A percentile compares a stretch with the other conserved stretches of the same genome.
phyloP scores from a whole-genome alignment of 2,888 invertebrate genomes.

The Acanthosepion esculentum region DNA sequence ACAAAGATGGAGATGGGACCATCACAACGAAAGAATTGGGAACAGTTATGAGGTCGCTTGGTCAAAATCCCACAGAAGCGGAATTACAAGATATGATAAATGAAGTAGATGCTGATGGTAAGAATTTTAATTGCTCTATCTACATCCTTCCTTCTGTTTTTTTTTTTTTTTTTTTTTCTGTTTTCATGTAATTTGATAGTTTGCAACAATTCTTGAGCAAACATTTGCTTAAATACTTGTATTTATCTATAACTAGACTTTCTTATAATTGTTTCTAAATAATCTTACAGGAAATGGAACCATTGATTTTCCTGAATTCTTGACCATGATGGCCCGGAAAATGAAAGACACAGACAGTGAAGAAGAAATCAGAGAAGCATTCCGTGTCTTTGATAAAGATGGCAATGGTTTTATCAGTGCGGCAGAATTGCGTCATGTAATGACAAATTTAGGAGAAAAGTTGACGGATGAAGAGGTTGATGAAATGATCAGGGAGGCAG shows the following conservation, averaged over 20 bases:
- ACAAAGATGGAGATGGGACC: constrained; percentile 99
- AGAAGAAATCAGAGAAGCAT: constrained; percentile 97
- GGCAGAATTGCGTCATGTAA: constrained; percentile 98
- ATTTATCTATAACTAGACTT: too few species aligned
- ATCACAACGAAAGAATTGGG: constrained; percentile 99
- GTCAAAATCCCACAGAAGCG: constrained; percentile 99
- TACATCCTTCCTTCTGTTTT: background rate
- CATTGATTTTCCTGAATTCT: constrained; percentile 99
- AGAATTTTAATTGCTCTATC: background rate
- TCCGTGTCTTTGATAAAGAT: constrained; percentile 99
- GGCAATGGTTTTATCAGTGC: constrained; percentile 99
- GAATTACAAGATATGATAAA: constrained; percentile 99
- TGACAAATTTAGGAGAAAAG: constrained; percentile 99
- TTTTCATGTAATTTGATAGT: too few species aligned
- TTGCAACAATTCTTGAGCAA: too few species aligned
- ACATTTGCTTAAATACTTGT: too few species aligned
- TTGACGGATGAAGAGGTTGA: constrained; percentile 99
- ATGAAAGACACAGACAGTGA: constrained; percentile 99
- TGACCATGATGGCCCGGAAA: constrained; percentile 99
- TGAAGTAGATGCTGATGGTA: constrained; percentile 94
- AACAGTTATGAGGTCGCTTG: constrained; percentile 97
- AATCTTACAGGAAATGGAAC: constrained; percentile 91
- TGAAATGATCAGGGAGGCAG: constrained; percentile 99
- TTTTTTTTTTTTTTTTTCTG: too few species aligned
- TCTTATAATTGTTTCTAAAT: too few species aligned